A percentile compares a stretch with the other conserved stretches of the same genome.
Conservation (phyloP, 2,113 vertebrate genomes). For the Cranoglanis bouderius region DNA sequence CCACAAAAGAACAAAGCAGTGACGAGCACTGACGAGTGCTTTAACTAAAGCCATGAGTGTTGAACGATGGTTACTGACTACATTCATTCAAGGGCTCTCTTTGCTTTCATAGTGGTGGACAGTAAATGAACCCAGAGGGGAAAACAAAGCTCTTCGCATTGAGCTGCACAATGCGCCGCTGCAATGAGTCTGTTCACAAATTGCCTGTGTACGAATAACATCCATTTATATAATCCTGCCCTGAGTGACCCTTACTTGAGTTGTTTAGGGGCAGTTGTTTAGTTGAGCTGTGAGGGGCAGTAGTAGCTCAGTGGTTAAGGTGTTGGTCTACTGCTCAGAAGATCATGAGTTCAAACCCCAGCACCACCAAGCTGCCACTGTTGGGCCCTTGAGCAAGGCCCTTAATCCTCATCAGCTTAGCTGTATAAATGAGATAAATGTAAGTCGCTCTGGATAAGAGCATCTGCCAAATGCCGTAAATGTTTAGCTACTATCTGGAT, state of each 20-base stretch:
- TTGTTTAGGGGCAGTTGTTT: too few species aligned
- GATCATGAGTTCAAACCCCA: too few species aligned
- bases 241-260: background rate
- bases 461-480: too few species aligned
- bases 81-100: slow-evolving; percentile 14
- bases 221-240: background rate
- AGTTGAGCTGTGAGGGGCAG: too few species aligned
- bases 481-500: background rate
- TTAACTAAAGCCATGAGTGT: slow-evolving; percentile 3
- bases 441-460: too few species aligned
- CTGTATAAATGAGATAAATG: too few species aligned
- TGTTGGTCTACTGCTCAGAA: too few species aligned
- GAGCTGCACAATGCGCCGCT: slow-evolving; percentile 23
- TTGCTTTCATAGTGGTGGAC: slow-evolving; percentile 2
- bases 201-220: background rate
- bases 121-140: slow-evolving; percentile 29
- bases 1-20: slow-evolving; percentile 16
- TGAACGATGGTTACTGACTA: slow-evolving; percentile 5
- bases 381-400: too few species aligned
- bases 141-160: slow-evolving; percentile 46
- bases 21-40: background rate
- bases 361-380: too few species aligned
- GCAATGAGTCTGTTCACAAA: background rate
- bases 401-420: too few species aligned
- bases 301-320: too few species aligned